Evolutionary conservation across 2,888 invertebrate species (phyloP).

Genomic region (Myathropa florea): DNA sequence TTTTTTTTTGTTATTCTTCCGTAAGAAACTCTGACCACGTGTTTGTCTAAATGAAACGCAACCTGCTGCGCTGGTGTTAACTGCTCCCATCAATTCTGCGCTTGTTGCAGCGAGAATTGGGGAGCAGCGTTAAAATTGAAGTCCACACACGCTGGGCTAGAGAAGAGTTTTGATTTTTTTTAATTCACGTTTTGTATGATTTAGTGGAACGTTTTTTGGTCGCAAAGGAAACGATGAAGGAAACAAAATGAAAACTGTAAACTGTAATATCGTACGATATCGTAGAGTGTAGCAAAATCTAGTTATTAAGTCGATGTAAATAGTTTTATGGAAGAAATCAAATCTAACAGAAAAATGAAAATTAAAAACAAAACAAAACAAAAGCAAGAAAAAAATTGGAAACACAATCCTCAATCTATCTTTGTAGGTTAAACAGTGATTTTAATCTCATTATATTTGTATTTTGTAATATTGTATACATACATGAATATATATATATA

Average conservation of each 20-base stretch:
- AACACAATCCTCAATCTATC: conserved; percentile 56
- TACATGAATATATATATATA: conserved; percentile 61
- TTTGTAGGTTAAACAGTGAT: conserved; percentile 66
- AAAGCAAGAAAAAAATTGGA: conserved; percentile 5
- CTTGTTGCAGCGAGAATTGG: neutral
- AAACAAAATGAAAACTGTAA: conserved; percentile 21
- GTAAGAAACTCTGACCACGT: conserved; percentile 18
- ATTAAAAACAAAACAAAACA: conserved; percentile 6
- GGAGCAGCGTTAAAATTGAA: neutral
- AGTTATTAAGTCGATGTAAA: conserved; percentile 53
- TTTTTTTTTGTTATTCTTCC: conserved; percentile 12
- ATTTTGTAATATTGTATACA: conserved; percentile 70
- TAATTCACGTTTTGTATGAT: neutral
- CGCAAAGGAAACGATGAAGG: neutral
- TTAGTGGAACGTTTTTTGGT: no score
- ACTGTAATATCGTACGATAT: conserved; percentile 70
- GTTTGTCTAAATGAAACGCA: conserved; percentile 35
- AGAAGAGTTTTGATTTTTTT: conserved; percentile 46
- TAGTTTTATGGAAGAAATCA: conserved; percentile 39
- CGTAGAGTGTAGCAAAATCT: conserved; percentile 57
- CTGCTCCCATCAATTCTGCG: neutral
- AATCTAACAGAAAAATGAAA: conserved; percentile 16
- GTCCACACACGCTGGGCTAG: neutral
- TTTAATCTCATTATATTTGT: conserved; percentile 71
- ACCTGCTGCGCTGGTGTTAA: conserved; percentile 21